These are phyloP conservation scores for Urechis unicinctus DNA, from an alignment of 2,888 invertebrate species.

Conservation along the genomic window DNA sequence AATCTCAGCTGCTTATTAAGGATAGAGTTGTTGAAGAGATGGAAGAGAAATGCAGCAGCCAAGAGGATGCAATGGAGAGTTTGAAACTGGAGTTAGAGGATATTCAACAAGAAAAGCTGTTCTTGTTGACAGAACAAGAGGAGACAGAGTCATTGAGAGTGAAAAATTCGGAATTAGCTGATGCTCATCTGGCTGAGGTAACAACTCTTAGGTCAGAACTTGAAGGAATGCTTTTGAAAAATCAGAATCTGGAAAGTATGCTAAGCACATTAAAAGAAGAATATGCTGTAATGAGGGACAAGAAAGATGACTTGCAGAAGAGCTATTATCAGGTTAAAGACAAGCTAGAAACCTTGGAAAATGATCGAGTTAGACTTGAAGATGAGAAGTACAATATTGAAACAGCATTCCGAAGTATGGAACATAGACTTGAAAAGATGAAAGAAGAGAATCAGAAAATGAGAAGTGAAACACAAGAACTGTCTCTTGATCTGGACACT, in stretches of 20 bases:
- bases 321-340: neutral
- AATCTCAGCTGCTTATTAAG: too few species aligned
- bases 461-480: neutral
- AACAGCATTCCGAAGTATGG: neutral
- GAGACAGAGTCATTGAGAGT: neutral
- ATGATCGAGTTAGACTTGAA: neutral
- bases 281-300: slow-evolving; percentile 1
- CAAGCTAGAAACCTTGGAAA: slow-evolving; percentile 1
- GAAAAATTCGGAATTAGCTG: neutral
- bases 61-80: neutral
- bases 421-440: neutral
- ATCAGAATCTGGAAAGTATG: neutral
- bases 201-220: too few species aligned
- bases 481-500: slow-evolving; percentile 1
- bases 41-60: neutral
- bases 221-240: neutral
- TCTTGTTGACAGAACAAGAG: slow-evolving; percentile 18
- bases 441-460: neutral
- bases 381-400: slow-evolving; percentile 6
- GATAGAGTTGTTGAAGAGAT: too few species aligned
- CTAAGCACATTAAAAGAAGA: too few species aligned
- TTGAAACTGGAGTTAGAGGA: neutral
- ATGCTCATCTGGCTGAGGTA: neutral
- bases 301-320: neutral
- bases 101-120: slow-evolving; percentile 15